Base-by-base conservation (phyloP, 2,113 vertebrate genomes). In the Redunca redunca region DNA sequence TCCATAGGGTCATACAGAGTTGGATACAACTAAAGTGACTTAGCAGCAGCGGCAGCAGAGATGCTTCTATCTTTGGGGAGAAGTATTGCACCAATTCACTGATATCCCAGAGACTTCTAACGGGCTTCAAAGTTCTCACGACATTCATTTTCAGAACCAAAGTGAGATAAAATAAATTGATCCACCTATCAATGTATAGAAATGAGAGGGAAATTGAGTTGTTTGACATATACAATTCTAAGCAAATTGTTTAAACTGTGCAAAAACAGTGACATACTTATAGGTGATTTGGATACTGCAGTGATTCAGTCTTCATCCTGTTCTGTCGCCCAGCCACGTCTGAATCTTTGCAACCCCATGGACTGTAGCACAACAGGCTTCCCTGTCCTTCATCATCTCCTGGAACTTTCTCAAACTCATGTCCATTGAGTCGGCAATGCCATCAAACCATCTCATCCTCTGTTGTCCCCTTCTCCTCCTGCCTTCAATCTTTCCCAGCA, bases 221-320 rank as follows among this genome's bases (percentile, higher is more conserved):
- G 36, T 57, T 90, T 71, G 60, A 80, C 43, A 25, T 92, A 60
- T 19, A 91, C 50, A 92, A 78, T 91, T 88, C 40, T 60, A 94
- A 97, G 67, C 50, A 93, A 94, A 74, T 80, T 36, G 88, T 94
- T 97, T 96, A 92, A 96, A 71, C 81, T 67, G 16, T 90, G 46
- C 86, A 81, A 84, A 88, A 58, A 82, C 10, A 83, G 74, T 96
- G 96, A 77, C 71, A 84, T 93, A 36, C 90, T 96, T 95, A 92
- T 64, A 90, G 57, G 6, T 80, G 57, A 23, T 96, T 95, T 96
- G 89, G 92, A 95, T 62, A 53, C 14, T 94, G 33, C 4, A 21
- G 91, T 94, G 74, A 91, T 50, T 95, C 28, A 40, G 15, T 40
- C 67, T 74, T 74, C 21, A 74, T 74, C 11, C 1, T n/a, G 16